Conservation (phyloP, 2,888 invertebrate species). For the Platycnemis pennipes region DNA sequence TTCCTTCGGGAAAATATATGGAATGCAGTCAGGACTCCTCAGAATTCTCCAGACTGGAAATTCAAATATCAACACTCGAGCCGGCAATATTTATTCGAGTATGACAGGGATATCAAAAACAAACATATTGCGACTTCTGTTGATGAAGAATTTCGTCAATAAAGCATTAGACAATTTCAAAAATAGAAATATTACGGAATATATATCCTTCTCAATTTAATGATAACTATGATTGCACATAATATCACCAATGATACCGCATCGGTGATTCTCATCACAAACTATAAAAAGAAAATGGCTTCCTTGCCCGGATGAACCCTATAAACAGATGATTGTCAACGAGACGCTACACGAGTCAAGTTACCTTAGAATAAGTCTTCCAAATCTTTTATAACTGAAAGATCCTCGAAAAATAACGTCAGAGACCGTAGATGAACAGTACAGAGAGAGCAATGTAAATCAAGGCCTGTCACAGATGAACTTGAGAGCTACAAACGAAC, state of each 20-base stretch:
- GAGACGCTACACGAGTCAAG: slow-evolving; percentile 69
- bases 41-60: slow-evolving; percentile 54
- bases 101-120: not conserved
- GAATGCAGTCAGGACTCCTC: slow-evolving; percentile 34
- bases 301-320: slow-evolving; percentile 52
- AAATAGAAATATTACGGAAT: not conserved
- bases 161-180: not conserved
- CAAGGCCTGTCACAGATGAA: slow-evolving; percentile 42
- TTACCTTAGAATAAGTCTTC: slow-evolving; percentile 45
- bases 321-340: slow-evolving; percentile 71
- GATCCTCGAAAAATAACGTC: slow-evolving; percentile 6
- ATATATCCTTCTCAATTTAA: not conserved
- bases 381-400: slow-evolving; percentile 62
- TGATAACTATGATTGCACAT: not conserved
- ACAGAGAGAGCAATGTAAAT: slow-evolving; percentile 4
- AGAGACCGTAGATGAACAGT: slow-evolving; percentile 1
- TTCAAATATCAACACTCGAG: slow-evolving; percentile 41
- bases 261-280: slow-evolving; percentile 61
- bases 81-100: slow-evolving; percentile 62
- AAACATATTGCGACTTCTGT: not conserved
- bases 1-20: not conserved
- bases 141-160: not conserved
- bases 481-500: not conserved
- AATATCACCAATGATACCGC: not conserved
- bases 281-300: slow-evolving; percentile 65